These are phyloP conservation scores for Callaeas wilsoni DNA, from an alignment of 2,113 vertebrate species.

Conservation along the genomic window DNA sequence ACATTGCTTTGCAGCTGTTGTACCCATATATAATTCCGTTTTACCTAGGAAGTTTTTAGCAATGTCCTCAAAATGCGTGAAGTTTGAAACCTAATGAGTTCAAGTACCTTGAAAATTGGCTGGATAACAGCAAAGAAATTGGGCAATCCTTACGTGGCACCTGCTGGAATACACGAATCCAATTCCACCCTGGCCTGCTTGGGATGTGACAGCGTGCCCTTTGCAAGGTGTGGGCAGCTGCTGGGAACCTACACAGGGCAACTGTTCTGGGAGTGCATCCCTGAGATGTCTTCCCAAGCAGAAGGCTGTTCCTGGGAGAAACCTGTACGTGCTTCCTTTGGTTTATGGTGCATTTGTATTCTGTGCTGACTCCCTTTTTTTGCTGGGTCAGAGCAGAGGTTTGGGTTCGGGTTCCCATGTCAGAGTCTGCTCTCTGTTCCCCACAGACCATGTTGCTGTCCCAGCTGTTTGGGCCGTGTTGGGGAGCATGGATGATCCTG, in stretches of 20 bases:
- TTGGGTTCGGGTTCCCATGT: not conserved
- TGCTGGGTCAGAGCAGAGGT: not conserved
- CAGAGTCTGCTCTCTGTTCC: not conserved
- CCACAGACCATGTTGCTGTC: fast-evolving
- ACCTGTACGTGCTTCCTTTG: fast-evolving
- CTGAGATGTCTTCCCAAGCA: not conserved
- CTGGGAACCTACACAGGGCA: not conserved
- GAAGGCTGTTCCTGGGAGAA: not conserved
- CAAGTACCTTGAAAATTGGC: not conserved
- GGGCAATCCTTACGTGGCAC: not conserved
- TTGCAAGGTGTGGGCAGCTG: not conserved
- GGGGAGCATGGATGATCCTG: not conserved
- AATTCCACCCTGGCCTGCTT: not conserved
- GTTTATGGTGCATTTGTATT: fast-evolving
- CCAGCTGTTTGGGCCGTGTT: fast-evolving
- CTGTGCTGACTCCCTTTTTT: not conserved
- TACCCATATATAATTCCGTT: not conserved
- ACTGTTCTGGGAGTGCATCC: fast-evolving
- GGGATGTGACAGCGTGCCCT: fast-evolving
- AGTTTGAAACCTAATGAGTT: not conserved
- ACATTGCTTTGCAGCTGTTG: not conserved
- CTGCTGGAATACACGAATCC: not conserved
- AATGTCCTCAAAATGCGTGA: not conserved
- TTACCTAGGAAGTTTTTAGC: not conserved
- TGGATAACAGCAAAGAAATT: not conserved